Base-by-base conservation (phyloP, 2,113 vertebrate species). In the Notarius lentiginosus region DNA sequence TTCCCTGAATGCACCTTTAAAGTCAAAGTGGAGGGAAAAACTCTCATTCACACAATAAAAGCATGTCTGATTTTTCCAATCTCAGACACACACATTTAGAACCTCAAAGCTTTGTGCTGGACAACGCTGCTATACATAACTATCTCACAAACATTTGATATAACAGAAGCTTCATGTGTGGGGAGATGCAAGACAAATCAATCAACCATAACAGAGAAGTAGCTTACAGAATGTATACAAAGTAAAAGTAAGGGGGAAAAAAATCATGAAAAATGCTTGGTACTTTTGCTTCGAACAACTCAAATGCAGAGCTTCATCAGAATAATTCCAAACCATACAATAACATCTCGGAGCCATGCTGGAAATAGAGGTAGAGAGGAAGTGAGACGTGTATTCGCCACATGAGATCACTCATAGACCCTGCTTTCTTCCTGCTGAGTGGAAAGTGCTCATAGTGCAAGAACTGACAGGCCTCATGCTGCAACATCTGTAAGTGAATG, bases 401-500 rank as follows among this genome's bases (percentile, higher is more conserved):
- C 65, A 82, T 51, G 85, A 79, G 70, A 72, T 41, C 81, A 79
- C 79, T 84, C 76, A 77, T 70, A 30, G 5, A 68, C 83, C 70
- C 53, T 3, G 51, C 82, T 72, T 83, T 2, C 34, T 53, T 82
- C 70, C 51, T 49, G 53, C 77, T 86, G 61, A 66, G 83, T 7
- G n/a, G 56, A 85, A 79, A 89, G 86, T 60, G 56, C 60, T 85
- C 65, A 72, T 85, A 72, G 70, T 85, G 68, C 77, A 86, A 83
- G 41, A 79, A 83, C 84, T 61, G 72, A 88, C 82, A 73, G 34
- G 79, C 61, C 87, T 84, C 75, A 76, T 89, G 72, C 24, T 18
- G 77, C 66, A 84, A 87, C 77, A 88, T 86, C 89, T 76, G 86
- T 75, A 86, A 84, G 63, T 22, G 22, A 75, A 79, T 61, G 47